Percentiles rank a stretch among this genome's conserved stretches.
Evolutionary conservation across 2,797 vertebrate species (phyloP).

Genomic region (Dendrocincla tyrannina): DNA sequence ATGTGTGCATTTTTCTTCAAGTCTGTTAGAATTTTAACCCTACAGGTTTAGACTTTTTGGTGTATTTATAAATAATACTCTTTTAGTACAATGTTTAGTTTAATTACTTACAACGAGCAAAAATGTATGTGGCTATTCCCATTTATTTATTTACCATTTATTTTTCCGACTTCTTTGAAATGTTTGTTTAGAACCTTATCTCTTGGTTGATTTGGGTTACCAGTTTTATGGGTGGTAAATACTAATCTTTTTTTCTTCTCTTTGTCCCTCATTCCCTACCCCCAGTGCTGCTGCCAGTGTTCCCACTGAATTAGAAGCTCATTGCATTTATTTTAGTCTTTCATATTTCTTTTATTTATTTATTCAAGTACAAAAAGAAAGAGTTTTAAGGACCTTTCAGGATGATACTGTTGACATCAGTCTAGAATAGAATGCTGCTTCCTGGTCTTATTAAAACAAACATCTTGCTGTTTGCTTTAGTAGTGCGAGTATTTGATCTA

Average conservation of each 20-base stretch:
- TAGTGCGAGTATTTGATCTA: neutral
- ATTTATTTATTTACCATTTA: neutral
- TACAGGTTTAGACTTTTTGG: neutral
- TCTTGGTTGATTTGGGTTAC: neutral
- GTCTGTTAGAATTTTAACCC: neutral
- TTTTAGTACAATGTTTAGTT: neutral
- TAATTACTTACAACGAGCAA: neutral
- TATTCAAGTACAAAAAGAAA: neutral
- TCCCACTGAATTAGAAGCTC: neutral
- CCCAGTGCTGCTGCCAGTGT: neutral
- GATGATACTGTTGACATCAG: neutral
- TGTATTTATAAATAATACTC: neutral
- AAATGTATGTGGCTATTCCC: neutral
- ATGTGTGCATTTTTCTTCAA: neutral
- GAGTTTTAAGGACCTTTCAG: neutral
- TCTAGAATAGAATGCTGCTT: neutral
- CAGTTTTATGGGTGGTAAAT: neutral
- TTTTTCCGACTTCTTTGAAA: neutral
- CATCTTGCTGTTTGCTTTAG: neutral
- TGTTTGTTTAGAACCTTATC: neutral
- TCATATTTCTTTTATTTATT: neutral
- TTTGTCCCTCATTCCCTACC: accelerated
- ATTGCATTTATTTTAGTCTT: neutral
- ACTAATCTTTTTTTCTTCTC: neutral
- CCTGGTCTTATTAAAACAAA: neutral